Base-by-base conservation (phyloP, 2,113 vertebrate genomes). In the Osmerus mordax region DNA sequence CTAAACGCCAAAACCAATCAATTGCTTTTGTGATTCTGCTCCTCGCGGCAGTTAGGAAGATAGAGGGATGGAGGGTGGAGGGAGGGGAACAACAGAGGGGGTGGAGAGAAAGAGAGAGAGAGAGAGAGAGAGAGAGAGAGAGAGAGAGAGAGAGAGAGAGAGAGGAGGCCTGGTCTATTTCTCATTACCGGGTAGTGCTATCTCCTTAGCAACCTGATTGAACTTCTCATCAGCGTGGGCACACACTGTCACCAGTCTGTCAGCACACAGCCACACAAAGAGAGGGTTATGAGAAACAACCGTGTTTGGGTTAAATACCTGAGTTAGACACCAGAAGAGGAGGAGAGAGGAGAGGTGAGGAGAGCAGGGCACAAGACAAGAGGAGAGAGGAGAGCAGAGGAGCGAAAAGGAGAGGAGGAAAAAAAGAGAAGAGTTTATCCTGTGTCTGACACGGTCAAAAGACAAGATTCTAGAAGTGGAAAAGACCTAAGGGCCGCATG, bases 1-100 rank as follows among this genome's bases (percentile, higher is more conserved):
- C 93, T 92, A 94, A 94, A 95, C 95, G 95, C 94, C 95, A 96
- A 95, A 94, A 96, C 93, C 94, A 96, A 95, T 97, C 94, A 95
- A 95, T 95, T 94, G 93, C 93, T 94, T 95, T 94, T 95, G 93
- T 94, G 92, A 90, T 92, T 94, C 41, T 21, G 16, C 89, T 91
- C 92, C 91, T 92, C 91, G 91, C 91, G 89, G 92, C 92, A 92
- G 91, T 94, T 92, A 94, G 93, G 94, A 94, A 64, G 62, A 64
- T 58, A 62, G 69, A 52, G 58, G 52, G 58, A 29, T 28, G 25
- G 21, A 8, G 29, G 23, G 11, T 5, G 21, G 65, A 52, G 25
- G 25, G 16, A 8, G 19, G 4, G 28, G 13, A 36, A 12, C 0
- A 7, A 11, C 8, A 74, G 32, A 28, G 15, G 66, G 21, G 59